These are phyloP conservation scores for Melinaea marsaeus DNA, from an alignment of 2,888 invertebrate genomes.

Conservation along the genomic window DNA sequence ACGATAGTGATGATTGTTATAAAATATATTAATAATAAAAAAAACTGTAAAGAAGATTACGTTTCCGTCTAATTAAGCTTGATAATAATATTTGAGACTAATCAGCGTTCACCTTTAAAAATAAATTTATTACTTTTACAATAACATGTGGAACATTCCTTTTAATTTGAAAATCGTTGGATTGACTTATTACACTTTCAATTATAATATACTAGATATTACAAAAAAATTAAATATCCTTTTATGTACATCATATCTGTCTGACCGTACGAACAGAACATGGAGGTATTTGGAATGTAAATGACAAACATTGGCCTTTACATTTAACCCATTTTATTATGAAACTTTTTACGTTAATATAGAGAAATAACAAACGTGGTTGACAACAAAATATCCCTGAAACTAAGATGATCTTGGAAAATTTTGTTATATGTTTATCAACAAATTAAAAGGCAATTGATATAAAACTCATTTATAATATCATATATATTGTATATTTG, in stretches of 20 bases:
- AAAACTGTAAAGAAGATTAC: neutral
- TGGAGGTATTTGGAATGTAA: constrained; percentile 24
- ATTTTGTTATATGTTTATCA: too few species aligned
- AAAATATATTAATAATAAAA: neutral
- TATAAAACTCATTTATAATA: too few species aligned
- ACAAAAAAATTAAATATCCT: neutral
- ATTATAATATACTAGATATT: too few species aligned
- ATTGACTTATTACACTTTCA: too few species aligned
- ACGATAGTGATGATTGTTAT: neutral
- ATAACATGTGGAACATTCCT: too few species aligned
- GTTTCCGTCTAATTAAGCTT: neutral
- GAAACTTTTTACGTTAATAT: neutral
- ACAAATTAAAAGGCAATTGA: too few species aligned
- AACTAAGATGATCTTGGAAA: too few species aligned
- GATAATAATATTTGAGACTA: neutral
- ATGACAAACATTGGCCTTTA: constrained; percentile 21
- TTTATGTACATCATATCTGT: constrained; percentile 19
- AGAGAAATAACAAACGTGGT: neutral
- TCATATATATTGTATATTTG: too few species aligned
- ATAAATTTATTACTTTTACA: too few species aligned
- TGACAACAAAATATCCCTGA: neutral
- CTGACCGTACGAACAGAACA: constrained; percentile 19
- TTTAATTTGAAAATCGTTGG: too few species aligned
- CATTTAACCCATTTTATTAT: constrained; percentile 9
- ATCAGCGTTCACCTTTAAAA: too few species aligned